Conservation (phyloP, 2,888 invertebrate species). For the Lasioglossum villosulum region DNA sequence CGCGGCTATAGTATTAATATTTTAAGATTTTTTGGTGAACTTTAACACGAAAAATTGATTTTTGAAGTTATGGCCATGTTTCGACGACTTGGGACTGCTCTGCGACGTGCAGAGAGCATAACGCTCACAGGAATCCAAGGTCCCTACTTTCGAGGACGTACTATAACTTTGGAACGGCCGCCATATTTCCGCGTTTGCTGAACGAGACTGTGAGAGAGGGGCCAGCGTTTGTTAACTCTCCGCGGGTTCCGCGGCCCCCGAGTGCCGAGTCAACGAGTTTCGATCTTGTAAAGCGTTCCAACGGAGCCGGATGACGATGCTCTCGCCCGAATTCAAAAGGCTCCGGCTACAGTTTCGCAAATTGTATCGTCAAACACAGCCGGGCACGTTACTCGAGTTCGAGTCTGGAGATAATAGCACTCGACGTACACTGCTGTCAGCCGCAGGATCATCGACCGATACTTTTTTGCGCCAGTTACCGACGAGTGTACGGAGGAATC, state of each 20-base stretch:
- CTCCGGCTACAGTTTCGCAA: constrained; percentile 14
- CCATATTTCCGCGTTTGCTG: background rate
- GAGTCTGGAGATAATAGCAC: constrained; percentile 9
- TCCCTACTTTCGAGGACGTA: background rate
- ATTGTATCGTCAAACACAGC: constrained; percentile 17
- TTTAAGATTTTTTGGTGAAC: background rate
- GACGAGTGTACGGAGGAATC: background rate
- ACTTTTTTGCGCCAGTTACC: background rate
- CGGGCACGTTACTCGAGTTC: constrained; percentile 9
- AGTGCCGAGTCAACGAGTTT: constrained; percentile 11
- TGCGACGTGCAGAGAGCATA: background rate
- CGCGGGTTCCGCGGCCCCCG: background rate
- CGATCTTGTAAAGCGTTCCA: constrained; percentile 3
- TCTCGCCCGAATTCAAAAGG: background rate
- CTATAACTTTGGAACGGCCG: constrained; percentile 1
- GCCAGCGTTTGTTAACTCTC: background rate
- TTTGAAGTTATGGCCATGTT: background rate
- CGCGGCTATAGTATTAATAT: background rate
- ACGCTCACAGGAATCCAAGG: constrained; percentile 4
- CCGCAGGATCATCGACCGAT: constrained; percentile 9
- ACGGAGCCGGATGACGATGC: background rate
- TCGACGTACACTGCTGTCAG: constrained; percentile 12
- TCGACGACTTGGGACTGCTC: background rate
- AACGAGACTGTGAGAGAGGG: background rate
- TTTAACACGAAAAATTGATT: background rate